Evolutionary conservation across 2,888 invertebrate genomes (phyloP), one percentile per base, ranked within the genome.

Genomic region (Agriopis marginaria): DNA sequence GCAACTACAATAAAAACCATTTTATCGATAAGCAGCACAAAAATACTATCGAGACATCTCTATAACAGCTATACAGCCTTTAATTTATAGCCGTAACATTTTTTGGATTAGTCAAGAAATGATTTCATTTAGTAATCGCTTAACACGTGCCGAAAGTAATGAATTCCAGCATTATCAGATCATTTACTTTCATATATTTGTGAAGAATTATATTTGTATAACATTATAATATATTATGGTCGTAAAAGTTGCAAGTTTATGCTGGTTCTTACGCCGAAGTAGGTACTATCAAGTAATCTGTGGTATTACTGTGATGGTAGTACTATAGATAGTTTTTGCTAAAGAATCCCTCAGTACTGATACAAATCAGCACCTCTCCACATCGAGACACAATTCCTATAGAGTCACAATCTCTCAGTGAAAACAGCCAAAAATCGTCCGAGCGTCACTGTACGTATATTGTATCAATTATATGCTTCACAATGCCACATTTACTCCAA

Each of bases 31-130:
- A 40, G 39, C n/a, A 12, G 3, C 12, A 17, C 5, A 11, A 59
- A 17, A 60, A 12, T n/a, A 49, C 50, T 68, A 69, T 68, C 7
- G 7, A n/a, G 3, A 66, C 74, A 80, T 78, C 87, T 80, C 88
- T 88, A 80, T 79, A 84, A 83, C 85, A 85, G 86, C 85, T 83
- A 90, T 89, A 86, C 85, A 79, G 80, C 82, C 77, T 84, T 84
- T 89, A 87, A 93, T 93, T 93, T 93, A 93, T 87, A 88, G 84
- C 75, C 88, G 85, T 89, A 90, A 92, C 92, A 92, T 92, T 88
- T 93, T 90, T 87, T 74, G 91, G 92, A 92, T 93, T 93, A 92
- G 88, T 88, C 79, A 82, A 88, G 84, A 93, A 92, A 93, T 93
- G 89, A 93, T 92, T 92, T 92, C 86, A 92, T 89, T 87, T 85